Base-by-base conservation (phyloP, 2,797 vertebrate species). In the Enteromius afrohamiltoni region DNA sequence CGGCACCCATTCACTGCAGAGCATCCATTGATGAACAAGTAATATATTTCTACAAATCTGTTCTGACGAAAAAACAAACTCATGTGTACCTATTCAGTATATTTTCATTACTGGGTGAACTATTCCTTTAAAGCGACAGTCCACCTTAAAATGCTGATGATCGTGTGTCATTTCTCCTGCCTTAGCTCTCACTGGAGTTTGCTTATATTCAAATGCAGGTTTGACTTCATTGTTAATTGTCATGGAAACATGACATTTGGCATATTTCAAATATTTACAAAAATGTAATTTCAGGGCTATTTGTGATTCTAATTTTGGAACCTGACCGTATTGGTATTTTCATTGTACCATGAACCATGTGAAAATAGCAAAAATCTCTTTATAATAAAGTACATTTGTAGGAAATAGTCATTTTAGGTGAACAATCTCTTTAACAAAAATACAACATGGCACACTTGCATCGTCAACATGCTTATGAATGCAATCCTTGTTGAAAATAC, bases 401-500 rank as follows among this genome's bases (percentile, higher is more conserved):
- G 17, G 29, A 53, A 53, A 40, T 10, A n/a, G 21, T 9, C 21
- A 76, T 76, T 76, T 58, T 76, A 14, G 51, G 53, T 23, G 49
- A 58, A 58, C 34, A 40, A 16, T 58, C 51, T 21, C 73, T 65
- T 51, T 45, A 45, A 77, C 49, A 79, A 69, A 71, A 69, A 87
- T 26, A 86, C 51, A 85, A 26, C 71, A 49, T 31, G 65, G 62
- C 70, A 60, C 47, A 26, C 73, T 13, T 53, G 67, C 21, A 77
- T 68, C 51, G 37, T 14, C 37, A 68, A 64, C 85, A 87, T 86
- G 86, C 83, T 85, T 26, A 21, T 21, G 47, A 55, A 62, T 29
- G 65, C 42, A 34, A 67, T 11, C 31, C 29, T 45, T 55, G 73
- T 71, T 87, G 64, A 64, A 67, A 64, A 79, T 29, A 73, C 21